Conservation (phyloP, 2,797 vertebrate genomes). For the Tamandua tetradactyla region DNA sequence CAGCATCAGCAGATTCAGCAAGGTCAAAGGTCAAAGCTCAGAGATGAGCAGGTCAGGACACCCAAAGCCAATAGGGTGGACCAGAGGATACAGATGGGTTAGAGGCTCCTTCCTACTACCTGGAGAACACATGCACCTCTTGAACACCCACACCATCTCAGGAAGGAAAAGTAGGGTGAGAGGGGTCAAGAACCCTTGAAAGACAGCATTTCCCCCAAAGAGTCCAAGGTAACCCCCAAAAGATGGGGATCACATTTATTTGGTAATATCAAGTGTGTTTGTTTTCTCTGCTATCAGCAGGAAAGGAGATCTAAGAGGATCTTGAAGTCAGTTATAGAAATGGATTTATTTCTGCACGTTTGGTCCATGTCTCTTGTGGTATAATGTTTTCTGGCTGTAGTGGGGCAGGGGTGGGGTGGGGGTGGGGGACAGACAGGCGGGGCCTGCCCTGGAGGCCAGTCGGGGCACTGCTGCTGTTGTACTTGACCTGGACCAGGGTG, state of each 20-base stretch:
- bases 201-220: neutral
- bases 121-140: accelerated
- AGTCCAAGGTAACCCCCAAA: neutral
- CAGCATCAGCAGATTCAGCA: neutral
- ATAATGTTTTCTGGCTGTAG: neutral
- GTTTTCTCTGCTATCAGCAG: neutral
- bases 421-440: too few species aligned
- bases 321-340: neutral
- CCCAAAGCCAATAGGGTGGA: neutral
- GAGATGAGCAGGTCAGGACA: neutral
- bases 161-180: neutral
- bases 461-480: neutral
- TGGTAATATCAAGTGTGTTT: neutral
- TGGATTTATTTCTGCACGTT: neutral
- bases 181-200: neutral
- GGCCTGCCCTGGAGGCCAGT: neutral
- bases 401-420: accelerated
- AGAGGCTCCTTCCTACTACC: neutral
- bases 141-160: neutral
- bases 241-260: too few species aligned
- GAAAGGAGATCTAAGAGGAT: neutral
- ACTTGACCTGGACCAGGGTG: neutral
- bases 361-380: neutral
- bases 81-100: neutral
- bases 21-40: neutral